Conservation (phyloP, 2,797 vertebrate genomes). For the Taeniopygia guttata region DNA sequence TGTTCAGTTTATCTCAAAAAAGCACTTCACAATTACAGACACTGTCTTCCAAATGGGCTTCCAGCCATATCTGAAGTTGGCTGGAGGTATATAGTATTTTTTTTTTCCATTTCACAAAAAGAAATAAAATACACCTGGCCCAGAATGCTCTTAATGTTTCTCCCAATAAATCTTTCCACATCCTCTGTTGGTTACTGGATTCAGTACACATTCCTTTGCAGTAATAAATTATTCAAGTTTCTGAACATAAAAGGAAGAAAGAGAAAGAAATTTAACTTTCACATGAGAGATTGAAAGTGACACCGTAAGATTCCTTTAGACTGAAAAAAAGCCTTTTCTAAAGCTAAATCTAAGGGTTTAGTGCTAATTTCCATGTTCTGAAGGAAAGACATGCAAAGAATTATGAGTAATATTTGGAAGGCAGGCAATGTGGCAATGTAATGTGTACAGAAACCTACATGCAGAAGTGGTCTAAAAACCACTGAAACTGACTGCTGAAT, state of each 20-base stretch:
- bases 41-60: constrained; percentile 24
- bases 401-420: background rate
- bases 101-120: background rate
- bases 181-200: constrained; percentile 59
- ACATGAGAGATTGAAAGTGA: constrained; percentile 32
- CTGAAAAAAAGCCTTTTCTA: constrained; percentile 11
- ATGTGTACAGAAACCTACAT: background rate
- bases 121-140: constrained; percentile 50
- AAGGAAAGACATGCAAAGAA: background rate
- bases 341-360: background rate
- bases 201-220: constrained; percentile 36
- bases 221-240: constrained; percentile 56
- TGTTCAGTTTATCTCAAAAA: background rate
- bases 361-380: background rate
- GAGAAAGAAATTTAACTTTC: constrained; percentile 52
- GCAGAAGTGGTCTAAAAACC: background rate
- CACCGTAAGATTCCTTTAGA: background rate
- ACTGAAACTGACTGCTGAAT: background rate
- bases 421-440: background rate
- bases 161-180: constrained; percentile 60
- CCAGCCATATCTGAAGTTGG: constrained; percentile 45
- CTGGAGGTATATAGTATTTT: background rate
- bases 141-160: constrained; percentile 52
- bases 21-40: background rate
- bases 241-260: constrained; percentile 57